A percentile compares a stretch with the other conserved stretches of the same genome.
phyloP scores from a whole-genome alignment of 2,113 vertebrate species.

The Cercocebus atys region DNA sequence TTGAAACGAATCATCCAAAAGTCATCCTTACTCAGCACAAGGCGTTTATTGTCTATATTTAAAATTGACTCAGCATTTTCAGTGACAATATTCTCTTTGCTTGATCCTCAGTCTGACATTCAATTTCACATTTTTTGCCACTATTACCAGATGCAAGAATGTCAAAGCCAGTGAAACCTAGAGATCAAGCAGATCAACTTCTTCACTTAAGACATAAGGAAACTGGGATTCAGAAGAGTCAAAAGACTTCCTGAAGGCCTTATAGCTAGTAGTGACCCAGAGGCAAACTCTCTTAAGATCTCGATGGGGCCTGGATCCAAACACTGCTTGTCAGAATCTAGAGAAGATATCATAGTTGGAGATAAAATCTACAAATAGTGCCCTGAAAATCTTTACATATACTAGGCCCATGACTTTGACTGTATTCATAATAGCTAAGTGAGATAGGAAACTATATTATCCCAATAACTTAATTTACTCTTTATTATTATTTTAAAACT shows the following conservation, averaged over 20 bases:
- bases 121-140: neutral
- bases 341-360: neutral
- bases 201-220: neutral
- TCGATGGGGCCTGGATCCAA: neutral
- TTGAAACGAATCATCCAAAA: slow-evolving; percentile 53
- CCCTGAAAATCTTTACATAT: slow-evolving; percentile 11
- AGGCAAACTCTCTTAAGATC: neutral
- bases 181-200: neutral
- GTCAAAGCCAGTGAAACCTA: neutral
- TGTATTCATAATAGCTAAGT: slow-evolving; percentile 27
- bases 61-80: slow-evolving; percentile 37
- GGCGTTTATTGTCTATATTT: neutral
- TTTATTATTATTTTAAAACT: too few species aligned
- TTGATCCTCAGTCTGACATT: neutral
- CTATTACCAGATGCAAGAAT: neutral
- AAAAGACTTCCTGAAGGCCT: neutral
- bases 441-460: neutral
- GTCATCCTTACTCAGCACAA: neutral
- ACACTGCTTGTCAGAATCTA: neutral
- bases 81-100: neutral
- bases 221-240: neutral
- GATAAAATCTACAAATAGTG: neutral
- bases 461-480: slow-evolving; percentile 1
- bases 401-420: neutral
- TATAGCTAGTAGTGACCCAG: neutral